Evolutionary conservation across 2,113 vertebrate species (phyloP).

Genomic region (Microcebus griseorufus): DNA sequence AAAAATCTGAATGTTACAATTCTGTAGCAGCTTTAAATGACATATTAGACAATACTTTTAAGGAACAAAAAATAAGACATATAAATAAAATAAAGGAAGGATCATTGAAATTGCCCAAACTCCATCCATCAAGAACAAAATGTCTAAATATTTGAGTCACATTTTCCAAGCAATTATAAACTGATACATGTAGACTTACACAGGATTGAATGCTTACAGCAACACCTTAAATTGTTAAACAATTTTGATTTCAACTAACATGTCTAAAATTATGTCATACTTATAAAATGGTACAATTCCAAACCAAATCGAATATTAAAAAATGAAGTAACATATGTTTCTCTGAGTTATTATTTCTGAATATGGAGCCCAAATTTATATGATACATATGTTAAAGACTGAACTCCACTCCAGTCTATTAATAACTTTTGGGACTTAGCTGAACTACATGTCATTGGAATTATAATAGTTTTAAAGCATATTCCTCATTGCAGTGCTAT

Average conservation of each 20-base stretch:
- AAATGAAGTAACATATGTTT: neutral
- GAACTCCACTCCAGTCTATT: accelerated
- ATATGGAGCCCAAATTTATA: accelerated
- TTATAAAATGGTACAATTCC: neutral
- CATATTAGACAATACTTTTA: neutral
- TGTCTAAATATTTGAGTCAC: neutral
- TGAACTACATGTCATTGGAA: neutral
- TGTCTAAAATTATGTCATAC: neutral
- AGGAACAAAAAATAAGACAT: neutral
- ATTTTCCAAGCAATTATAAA: neutral
- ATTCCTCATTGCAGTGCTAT: accelerated
- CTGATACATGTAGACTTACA: accelerated
- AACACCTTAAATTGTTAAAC: neutral
- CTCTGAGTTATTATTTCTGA: too few relatives aligned
- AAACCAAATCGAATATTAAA: neutral
- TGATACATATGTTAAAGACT: neutral
- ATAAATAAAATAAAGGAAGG: neutral
- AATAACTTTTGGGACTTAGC: too few relatives aligned
- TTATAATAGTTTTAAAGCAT: neutral
- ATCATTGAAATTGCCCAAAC: neutral
- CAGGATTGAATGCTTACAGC: accelerated
- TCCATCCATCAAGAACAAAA: neutral
- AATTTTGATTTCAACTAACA: neutral
- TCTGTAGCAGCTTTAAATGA: neutral
- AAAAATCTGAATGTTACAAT: too few relatives aligned